Base-by-base conservation (phyloP, 2,888 invertebrate genomes). In the Bombylius discolor region DNA sequence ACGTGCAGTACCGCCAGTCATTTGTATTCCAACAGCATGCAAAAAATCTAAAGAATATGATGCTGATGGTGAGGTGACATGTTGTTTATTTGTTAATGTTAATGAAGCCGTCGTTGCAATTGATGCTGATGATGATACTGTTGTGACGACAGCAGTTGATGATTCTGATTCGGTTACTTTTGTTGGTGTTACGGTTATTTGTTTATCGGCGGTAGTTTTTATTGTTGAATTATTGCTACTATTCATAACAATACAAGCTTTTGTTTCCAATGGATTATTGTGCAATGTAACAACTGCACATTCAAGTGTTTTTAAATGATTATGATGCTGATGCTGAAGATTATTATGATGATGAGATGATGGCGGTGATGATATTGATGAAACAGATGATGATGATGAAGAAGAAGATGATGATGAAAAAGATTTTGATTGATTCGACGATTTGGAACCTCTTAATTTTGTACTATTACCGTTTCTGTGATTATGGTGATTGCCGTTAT, bases 21-120 rank as follows among this genome's bases (percentile, higher is more conserved):
- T 66, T 61, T 67, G 65, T 12, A 63, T 63, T 23, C 68, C 66
- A n/a, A 68, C 66, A 23, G 67, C 66, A 61, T 68, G 67, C 53
- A 69, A 60, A 58, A 68, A 68, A 56, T 68, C 68, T 49, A 69
- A 60, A 11, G 64, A 61, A 60, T 69, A 69, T 5, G 67, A 65
- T 47, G 60, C 58, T 31, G 62, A 57, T 8, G 50, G 46, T 12
- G 51, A 36, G 33, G 49, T 42, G 42, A 49, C 45, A 23, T 44
- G 45, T 33, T 49, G 23, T 23, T 23, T 23, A 23, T 23, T 23
- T 23, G 23, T 23, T 23, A 23, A 23, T 23, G 23, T 23, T 47
- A 51, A 47, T 51, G 11, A 8, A 1, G 8, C 12, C 11, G 11
- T 11, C 11, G n/a, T 39, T 51, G 32, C 46, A 32, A 45, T 8